Base-by-base conservation (phyloP, 2,888 invertebrate species). In the Peribatodes rhomboidaria region DNA sequence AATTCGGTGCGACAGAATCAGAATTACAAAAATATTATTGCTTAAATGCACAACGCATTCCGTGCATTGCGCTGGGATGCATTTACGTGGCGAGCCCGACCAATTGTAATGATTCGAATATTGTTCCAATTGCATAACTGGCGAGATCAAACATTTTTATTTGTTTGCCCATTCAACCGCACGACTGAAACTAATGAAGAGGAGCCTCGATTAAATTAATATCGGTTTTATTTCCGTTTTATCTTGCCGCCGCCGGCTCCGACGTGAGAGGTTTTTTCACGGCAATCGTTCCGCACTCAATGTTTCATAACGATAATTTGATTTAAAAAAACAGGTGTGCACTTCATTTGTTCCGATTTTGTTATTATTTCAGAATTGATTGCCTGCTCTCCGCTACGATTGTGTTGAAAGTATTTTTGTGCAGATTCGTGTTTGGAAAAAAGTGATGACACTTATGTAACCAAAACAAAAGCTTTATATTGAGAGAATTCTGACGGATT, bases 81-180 rank as follows among this genome's bases (percentile, higher is more conserved):
- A 47, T 16, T 44, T 49, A 44, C 55, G 76, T 77, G 73, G 75
- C 76, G 76, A 69, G 52, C 50, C 74, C 78, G 77, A 69, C 75
- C 85, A 74, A 81, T 86, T 83, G 86, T 86, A 86, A 88, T 87
- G 82, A 89, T 85, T 88, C 85, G 82, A 87, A 88, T 88, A 88
- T 85, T 84, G 82, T 75, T 86, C 80, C 81, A 79, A 84, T 84
- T 85, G 86, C 85, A 88, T 87, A 89, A 85, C 86, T 68, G 84
- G 83, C 76, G 84, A 87, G 89, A 91, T 92, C 90, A 90, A 90
- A 89, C 88, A 90, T 89, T 90, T 90, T 89, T 90, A 90, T 90
- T 90, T 90, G 88, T 87, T 88, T 91, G 87, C 85, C 83, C 88
- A 87, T 80, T 88, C 87, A 86, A 87, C 90, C 90, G 87, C 86